These are phyloP conservation scores for Enteromius mattozi DNA, from an alignment of 2,797 vertebrate genomes.

Conservation along the genomic window DNA sequence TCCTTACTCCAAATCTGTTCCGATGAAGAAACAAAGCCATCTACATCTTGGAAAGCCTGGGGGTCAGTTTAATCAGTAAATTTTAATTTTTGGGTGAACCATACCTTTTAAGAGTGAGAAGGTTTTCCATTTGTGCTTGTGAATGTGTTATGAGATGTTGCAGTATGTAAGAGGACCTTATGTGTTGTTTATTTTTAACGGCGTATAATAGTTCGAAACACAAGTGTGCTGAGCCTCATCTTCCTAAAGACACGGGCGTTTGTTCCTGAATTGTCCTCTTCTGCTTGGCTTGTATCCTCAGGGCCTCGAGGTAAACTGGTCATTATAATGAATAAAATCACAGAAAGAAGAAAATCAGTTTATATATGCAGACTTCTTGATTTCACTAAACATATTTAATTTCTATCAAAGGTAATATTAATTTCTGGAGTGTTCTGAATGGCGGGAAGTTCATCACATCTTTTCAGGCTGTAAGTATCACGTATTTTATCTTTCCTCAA, in stretches of 20 bases:
- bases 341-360: background rate
- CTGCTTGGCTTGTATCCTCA: slow-evolving; percentile 73
- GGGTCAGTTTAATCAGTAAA: background rate
- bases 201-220: slow-evolving; percentile 64
- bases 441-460: slow-evolving; percentile 70
- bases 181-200: background rate
- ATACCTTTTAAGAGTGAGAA: background rate
- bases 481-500: slow-evolving; percentile 13
- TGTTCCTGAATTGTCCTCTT: slow-evolving; percentile 62
- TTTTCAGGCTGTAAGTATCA: slow-evolving; percentile 76
- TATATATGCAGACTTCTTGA: background rate
- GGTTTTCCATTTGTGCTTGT: background rate
- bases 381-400: slow-evolving; percentile 49
- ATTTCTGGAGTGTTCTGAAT: slow-evolving; percentile 77
- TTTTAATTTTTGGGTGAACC: background rate
- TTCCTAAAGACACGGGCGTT: slow-evolving; percentile 71
- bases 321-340: background rate
- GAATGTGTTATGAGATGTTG: background rate
- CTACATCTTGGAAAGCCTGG: background rate
- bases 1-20: no score
- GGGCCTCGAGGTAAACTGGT: slow-evolving; percentile 68
- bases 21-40: no score
- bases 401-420: slow-evolving; percentile 70
- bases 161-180: background rate
- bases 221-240: slow-evolving; percentile 69